Conservation (phyloP, 2,113 vertebrate species). For the Pluvianellus socialis region DNA sequence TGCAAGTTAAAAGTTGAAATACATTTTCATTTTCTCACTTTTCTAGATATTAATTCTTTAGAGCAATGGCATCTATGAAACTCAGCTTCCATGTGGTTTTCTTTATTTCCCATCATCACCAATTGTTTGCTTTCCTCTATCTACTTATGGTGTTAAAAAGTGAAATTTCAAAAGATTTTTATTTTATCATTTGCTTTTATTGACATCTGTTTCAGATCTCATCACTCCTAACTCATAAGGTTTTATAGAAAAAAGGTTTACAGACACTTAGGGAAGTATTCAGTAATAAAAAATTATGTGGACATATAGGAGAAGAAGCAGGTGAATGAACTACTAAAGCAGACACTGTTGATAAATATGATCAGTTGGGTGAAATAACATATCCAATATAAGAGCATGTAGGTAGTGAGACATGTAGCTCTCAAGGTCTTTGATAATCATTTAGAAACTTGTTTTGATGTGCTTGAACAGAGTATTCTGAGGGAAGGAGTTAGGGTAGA, state of each 20-base stretch:
- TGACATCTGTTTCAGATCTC: neutral
- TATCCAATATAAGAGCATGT: neutral
- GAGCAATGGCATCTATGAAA: neutral
- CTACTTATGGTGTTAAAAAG: neutral
- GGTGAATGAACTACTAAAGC: neutral
- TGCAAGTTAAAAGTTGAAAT: neutral
- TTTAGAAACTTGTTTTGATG: neutral
- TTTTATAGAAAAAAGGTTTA: neutral
- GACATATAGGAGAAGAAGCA: neutral
- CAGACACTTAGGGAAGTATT: neutral
- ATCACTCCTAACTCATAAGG: neutral
- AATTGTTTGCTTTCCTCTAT: neutral
- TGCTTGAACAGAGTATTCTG: neutral
- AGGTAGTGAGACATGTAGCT: neutral
- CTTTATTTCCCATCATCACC: neutral
- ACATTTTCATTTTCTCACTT: neutral
- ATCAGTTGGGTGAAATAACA: neutral
- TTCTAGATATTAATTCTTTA: neutral
- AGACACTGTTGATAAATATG: neutral
- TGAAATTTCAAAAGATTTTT: neutral
- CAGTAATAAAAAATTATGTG: neutral
- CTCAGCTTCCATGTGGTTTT: neutral
- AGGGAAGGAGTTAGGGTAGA: neutral
- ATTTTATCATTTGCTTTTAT: neutral
- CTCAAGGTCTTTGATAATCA: neutral